Percentiles rank a stretch among this genome's conserved stretches.
These are phyloP conservation scores for Aplocera efformata DNA, from an alignment of 2,888 invertebrate species.

Conservation along the genomic window DNA sequence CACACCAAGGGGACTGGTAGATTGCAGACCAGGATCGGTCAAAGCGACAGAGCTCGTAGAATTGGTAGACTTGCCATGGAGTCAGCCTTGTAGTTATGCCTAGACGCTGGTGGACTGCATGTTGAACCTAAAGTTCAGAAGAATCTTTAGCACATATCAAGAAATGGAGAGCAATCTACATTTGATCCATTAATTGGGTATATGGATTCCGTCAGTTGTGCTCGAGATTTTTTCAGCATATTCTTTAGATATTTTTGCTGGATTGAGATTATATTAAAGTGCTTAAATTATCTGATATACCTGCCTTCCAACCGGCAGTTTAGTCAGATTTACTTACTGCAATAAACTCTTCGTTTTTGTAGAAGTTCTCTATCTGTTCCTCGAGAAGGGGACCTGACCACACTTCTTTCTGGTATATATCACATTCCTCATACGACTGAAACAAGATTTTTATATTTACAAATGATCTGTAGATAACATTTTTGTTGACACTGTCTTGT, in stretches of 20 bases:
- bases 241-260: too few species aligned
- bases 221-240: too few species aligned
- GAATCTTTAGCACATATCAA: too few species aligned
- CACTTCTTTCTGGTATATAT: constrained; percentile 64
- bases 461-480: too few species aligned
- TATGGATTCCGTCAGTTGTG: too few species aligned
- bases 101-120: constrained; percentile 71
- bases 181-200: too few species aligned
- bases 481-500: too few species aligned
- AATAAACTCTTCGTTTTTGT: constrained; percentile 38
- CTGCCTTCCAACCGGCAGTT: too few species aligned
- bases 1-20: constrained; percentile 86
- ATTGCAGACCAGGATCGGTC: constrained; percentile 82
- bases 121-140: constrained; percentile 46
- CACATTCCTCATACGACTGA: constrained; percentile 73
- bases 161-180: too few species aligned
- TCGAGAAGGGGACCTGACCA: constrained; percentile 40
- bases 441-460: constrained; percentile 17
- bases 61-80: constrained; percentile 72
- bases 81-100: constrained; percentile 61
- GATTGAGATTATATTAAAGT: too few species aligned
- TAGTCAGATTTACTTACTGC: constrained; percentile 38
- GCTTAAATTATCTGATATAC: too few species aligned
- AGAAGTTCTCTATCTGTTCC: constrained; percentile 45
- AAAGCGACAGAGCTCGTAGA: constrained; percentile 90